Base-by-base conservation (phyloP, 1,140 invertebrate genomes). In the Calliopsis andreniformis region DNA sequence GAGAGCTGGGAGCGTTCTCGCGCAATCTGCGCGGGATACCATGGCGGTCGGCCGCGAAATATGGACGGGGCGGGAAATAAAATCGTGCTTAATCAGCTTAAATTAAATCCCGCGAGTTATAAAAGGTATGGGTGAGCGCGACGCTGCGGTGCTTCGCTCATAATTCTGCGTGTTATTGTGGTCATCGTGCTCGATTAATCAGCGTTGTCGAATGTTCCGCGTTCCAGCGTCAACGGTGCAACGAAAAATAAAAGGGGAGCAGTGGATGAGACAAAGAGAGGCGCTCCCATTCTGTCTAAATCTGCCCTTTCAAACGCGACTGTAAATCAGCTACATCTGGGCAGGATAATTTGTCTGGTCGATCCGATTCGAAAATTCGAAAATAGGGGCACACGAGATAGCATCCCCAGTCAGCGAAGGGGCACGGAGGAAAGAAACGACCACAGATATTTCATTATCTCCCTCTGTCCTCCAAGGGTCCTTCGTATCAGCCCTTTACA, bases 381-480 rank as follows among this genome's bases (percentile, higher is more conserved):
- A n/a, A 75, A 28, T 75, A 42, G 32, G n/a, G 16, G 1, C 28
- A 1, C 6, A 20, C 20, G 16, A 45, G 63, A 75, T 58, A 67
- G 16, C 25, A 28, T 28, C 4, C 32, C 58, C 35, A 30, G 42
- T 20, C 39, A n/a, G 28, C 28, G 28, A n/a, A 35, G 6, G 8
- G 2, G 14, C 6, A 23, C 28, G 18, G 23, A 20, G n/a, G 23
- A 8, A 25, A 66, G 18, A 18, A 66, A 43, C 30, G 71, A 43
- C 39, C 7, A 0, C 12, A 42, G 53, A 76, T 69, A 76, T 76
- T 76, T 78, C 80, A 80, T 80, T 71, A 78, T 78, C 56, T 43
- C 71, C 45, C 39, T 23, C 18, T 64, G 62, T 75, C n/a, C 51
- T 42, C 23, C 8, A 1, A 3, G 30, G 30, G 49, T 56, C 42